Conservation (phyloP, 2,113 vertebrate species). For the Eidolon helvum region DNA sequence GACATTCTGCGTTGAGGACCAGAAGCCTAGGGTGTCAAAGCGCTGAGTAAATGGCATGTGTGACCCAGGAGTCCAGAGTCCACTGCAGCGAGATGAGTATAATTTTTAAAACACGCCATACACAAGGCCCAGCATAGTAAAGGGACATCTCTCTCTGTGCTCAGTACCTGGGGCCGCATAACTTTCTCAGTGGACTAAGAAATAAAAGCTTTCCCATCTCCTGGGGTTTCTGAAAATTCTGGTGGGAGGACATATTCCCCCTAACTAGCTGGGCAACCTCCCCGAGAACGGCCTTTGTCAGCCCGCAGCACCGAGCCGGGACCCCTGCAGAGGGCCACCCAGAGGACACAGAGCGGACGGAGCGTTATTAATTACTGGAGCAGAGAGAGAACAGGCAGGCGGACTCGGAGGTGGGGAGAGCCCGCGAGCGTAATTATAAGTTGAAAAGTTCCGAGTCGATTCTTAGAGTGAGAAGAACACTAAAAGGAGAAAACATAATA, state of each 20-base stretch:
- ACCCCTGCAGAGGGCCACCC: neutral
- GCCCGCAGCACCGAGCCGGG: neutral
- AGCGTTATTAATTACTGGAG: slow-evolving; percentile 48
- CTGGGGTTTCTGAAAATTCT: neutral
- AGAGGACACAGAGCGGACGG: neutral
- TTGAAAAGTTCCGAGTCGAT: slow-evolving; percentile 74
- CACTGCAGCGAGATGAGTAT: neutral
- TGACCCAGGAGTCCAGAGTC: neutral
- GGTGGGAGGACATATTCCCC: neutral
- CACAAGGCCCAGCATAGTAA: neutral
- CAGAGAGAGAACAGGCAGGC: neutral
- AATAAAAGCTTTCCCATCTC: neutral
- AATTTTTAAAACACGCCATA: neutral
- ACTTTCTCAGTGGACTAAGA: neutral
- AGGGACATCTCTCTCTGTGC: neutral
- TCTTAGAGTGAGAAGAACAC: slow-evolving; percentile 72
- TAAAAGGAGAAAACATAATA: slow-evolving; percentile 71
- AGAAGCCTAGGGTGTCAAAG: neutral
- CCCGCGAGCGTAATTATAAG: slow-evolving; percentile 41
- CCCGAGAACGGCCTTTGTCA: slow-evolving; percentile 14
- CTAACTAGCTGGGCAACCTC: neutral
- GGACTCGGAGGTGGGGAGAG: neutral
- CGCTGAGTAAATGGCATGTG: neutral
- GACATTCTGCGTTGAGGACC: neutral
- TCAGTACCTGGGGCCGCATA: neutral